phyloP scores from a whole-genome alignment of 2,113 vertebrate species.

The Strigops habroptila region DNA sequence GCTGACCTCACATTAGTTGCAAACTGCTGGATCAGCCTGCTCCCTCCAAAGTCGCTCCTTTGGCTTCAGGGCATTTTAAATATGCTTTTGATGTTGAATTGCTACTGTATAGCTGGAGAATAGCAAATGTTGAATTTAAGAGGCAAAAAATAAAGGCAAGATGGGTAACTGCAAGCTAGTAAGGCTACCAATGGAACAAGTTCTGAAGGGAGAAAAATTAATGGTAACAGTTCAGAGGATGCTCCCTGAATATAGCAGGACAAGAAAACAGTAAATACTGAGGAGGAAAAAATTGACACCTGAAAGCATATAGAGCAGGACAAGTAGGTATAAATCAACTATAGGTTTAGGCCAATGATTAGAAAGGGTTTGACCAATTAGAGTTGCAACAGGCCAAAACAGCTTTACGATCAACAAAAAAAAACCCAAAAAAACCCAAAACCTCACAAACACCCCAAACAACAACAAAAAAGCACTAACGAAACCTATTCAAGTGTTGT shows the following conservation, averaged over 20 bases:
- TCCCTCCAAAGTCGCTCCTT: slow-evolving; percentile 7
- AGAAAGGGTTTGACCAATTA: neutral
- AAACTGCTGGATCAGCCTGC: slow-evolving; percentile 15
- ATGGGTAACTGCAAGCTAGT: neutral
- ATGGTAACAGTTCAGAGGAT: neutral
- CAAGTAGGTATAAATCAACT: neutral
- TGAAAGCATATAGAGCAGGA: neutral
- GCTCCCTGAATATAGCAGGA: neutral
- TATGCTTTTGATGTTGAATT: slow-evolving; percentile 22
- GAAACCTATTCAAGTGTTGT: neutral
- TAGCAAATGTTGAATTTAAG: neutral
- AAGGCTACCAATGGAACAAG: neutral
- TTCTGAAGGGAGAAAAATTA: neutral
- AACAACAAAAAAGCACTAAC: neutral
- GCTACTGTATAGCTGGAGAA: neutral
- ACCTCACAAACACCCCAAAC: no score
- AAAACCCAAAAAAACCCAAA: no score
- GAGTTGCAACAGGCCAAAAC: neutral
- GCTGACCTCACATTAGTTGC: neutral
- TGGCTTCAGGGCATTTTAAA: slow-evolving; percentile 15
- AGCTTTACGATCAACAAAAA: neutral
- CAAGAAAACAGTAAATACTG: neutral
- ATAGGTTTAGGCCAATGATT: neutral
- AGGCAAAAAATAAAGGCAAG: neutral
- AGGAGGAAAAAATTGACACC: accelerated